Evolutionary conservation across 2,113 vertebrate species (phyloP).

Genomic region (Falco punctatus): DNA sequence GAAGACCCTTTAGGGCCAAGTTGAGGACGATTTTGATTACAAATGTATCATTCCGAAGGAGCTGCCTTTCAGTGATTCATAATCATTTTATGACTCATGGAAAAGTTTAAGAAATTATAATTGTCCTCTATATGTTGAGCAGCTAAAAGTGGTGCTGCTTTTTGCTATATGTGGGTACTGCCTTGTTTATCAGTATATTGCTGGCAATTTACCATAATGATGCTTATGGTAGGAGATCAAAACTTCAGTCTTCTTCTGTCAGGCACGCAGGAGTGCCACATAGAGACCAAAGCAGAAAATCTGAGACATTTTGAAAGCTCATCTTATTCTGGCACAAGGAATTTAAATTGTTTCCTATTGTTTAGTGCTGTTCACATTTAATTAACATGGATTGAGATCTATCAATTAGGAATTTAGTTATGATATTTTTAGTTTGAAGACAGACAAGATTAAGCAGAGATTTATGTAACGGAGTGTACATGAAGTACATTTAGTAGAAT

Average conservation of each 20-base stretch:
- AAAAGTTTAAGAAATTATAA: neutral
- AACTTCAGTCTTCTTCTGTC: neutral
- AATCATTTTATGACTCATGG: neutral
- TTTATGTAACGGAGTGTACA: neutral
- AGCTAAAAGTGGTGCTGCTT: neutral
- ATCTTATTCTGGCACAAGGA: neutral
- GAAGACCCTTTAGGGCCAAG: neutral
- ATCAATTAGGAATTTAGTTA: neutral
- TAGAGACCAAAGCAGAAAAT: neutral
- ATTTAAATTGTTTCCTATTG: neutral
- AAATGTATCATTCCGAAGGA: neutral
- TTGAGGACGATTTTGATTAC: neutral
- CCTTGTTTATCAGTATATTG: neutral
- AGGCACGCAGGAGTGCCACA: neutral
- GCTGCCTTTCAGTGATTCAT: neutral
- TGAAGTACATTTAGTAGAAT: neutral
- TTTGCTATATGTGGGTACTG: neutral
- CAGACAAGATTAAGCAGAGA: neutral
- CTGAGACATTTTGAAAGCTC: neutral
- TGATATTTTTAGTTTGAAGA: neutral
- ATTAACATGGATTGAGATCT: neutral
- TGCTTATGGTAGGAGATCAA: neutral
- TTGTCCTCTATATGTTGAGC: neutral
- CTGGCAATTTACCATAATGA: neutral
- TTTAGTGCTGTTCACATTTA: neutral